Conservation (phyloP, 1,140 invertebrate species). For the Drosophila takahashii region DNA sequence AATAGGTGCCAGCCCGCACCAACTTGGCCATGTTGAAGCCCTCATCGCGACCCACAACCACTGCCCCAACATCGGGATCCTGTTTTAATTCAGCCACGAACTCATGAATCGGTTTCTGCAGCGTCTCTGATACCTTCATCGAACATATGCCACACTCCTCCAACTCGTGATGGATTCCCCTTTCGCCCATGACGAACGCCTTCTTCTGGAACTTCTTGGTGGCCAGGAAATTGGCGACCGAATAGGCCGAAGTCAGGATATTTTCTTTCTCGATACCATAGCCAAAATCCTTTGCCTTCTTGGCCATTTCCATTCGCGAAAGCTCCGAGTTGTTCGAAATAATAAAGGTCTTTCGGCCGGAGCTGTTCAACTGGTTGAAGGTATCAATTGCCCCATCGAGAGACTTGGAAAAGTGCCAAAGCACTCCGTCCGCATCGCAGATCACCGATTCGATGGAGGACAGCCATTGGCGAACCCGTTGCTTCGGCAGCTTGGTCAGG, state of each 20-base stretch:
- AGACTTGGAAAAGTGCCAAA: slow-evolving; percentile 45
- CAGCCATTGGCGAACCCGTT: slow-evolving; percentile 56
- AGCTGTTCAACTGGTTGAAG: slow-evolving; percentile 33
- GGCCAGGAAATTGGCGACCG: slow-evolving; percentile 41
- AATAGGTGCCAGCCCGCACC: slow-evolving; percentile 34
- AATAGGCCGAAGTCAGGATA: slow-evolving; percentile 17
- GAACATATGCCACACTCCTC: slow-evolving; percentile 13
- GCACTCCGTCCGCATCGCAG: slow-evolving; percentile 66
- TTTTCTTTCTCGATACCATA: neutral
- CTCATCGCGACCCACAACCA: slow-evolving; percentile 59
- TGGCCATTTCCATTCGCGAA: neutral
- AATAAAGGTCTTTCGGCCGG: slow-evolving; percentile 33
- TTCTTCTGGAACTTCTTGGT: slow-evolving; percentile 51
- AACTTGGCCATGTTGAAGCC: slow-evolving; percentile 46
- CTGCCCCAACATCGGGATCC: slow-evolving; percentile 58
- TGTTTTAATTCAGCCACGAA: slow-evolving; percentile 27
- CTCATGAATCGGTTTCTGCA: slow-evolving; percentile 13
- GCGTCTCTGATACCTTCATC: neutral
- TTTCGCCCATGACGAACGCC: slow-evolving; percentile 54
- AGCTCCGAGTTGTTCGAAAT: slow-evolving; percentile 47
- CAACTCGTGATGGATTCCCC: slow-evolving; percentile 38
- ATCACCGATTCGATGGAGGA: slow-evolving; percentile 43
- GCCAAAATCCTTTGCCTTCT: slow-evolving; percentile 41
- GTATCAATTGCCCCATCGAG: slow-evolving; percentile 36
- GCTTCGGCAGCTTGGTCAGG: slow-evolving; percentile 45